Evolutionary conservation across 1,140 invertebrate species (phyloP).

Genomic region (Plectus sambesii): DNA sequence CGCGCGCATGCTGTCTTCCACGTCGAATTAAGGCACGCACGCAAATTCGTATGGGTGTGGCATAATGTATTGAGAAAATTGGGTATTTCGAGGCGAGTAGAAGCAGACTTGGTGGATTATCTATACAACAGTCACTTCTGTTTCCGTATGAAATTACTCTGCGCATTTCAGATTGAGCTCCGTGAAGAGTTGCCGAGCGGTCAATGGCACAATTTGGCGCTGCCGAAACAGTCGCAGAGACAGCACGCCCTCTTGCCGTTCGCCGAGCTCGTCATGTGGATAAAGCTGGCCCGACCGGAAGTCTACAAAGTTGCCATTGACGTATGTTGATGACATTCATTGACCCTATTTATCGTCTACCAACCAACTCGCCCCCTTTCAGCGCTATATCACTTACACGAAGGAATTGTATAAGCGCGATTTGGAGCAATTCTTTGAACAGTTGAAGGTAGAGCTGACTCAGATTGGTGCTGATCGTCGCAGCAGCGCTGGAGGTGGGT

Average conservation of each 20-base stretch:
- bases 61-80: no score
- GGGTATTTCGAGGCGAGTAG: no score
- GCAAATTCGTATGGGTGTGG: no score
- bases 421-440: slow-evolving; percentile 32
- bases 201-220: slow-evolving; percentile 23
- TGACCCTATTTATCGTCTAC: not conserved
- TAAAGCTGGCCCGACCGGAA: slow-evolving; percentile 18
- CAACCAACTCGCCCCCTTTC: slow-evolving; percentile 1
- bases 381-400: slow-evolving; percentile 24
- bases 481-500: no score
- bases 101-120: no score
- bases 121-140: no score
- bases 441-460: no score
- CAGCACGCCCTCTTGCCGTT: slow-evolving; percentile 25
- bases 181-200: slow-evolving; percentile 22
- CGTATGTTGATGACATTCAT: not conserved
- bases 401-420: slow-evolving; percentile 24
- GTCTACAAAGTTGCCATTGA: slow-evolving; percentile 17
- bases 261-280: slow-evolving; percentile 24
- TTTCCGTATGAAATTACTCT: not conserved
- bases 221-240: slow-evolving; percentile 30
- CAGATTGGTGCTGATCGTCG: no score
- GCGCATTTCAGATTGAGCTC: slow-evolving; percentile 8
- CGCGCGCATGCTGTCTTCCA: no score
- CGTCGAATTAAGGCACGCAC: no score